Evolutionary conservation across 2,888 invertebrate species (phyloP).

Genomic region (Eurytoma adleriae): DNA sequence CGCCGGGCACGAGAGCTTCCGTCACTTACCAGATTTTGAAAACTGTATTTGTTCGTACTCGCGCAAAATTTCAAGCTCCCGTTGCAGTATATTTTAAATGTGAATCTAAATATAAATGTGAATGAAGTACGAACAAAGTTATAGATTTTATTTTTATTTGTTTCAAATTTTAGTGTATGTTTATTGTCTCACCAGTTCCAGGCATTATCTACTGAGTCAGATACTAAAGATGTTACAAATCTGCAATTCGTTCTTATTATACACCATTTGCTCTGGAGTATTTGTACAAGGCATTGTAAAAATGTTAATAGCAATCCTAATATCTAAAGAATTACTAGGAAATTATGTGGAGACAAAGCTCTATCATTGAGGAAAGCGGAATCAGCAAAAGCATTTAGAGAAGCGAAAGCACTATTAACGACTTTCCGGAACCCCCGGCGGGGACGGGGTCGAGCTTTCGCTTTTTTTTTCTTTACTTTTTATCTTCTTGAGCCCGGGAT

Average conservation of each 20-base stretch:
- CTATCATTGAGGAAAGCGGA: conserved; percentile 3
- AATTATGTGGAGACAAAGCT: conserved; percentile 12
- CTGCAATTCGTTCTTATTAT: no score
- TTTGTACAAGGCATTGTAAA: no score
- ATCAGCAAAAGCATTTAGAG: conserved; percentile 34
- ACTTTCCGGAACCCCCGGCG: conserved; percentile 1
- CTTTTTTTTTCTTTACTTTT: conserved; percentile 38
- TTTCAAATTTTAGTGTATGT: no score
- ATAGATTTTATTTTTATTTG: no score
- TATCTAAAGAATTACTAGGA: background rate
- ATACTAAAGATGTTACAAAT: no score
- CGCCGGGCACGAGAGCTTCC: no score
- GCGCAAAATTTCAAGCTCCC: no score
- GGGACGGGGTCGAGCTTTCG: background rate
- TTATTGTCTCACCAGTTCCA: no score
- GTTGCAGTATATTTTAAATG: no score
- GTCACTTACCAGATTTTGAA: background rate
- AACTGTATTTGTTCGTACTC: background rate
- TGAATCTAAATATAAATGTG: no score
- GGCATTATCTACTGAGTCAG: background rate
- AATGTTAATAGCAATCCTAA: background rate
- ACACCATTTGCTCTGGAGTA: no score
- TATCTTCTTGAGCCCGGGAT: conserved; percentile 43
- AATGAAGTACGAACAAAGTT: no score
- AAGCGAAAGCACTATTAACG: conserved; percentile 40